phyloP scores from a whole-genome alignment of 2,113 vertebrate species.

The Motacilla alba region DNA sequence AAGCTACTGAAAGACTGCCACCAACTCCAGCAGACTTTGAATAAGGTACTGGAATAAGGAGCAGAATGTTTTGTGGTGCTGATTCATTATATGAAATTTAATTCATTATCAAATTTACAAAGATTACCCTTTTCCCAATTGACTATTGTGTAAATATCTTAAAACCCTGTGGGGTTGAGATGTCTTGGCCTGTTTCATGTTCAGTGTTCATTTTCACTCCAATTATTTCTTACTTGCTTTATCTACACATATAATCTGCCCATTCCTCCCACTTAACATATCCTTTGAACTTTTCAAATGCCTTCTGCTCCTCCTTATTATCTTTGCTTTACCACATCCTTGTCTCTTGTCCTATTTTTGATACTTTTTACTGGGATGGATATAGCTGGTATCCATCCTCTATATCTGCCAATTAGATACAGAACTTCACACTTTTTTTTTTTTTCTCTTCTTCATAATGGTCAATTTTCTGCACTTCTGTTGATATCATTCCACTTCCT shows the following conservation, averaged over 20 bases:
- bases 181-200: conserved; percentile 42
- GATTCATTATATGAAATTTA: background rate
- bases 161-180: conserved; percentile 6
- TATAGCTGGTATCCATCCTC: conserved; percentile 19
- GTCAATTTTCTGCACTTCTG: conserved; percentile 42
- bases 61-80: background rate
- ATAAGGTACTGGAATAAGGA: background rate
- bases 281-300: conserved; percentile 61
- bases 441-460: background rate
- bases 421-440: conserved; percentile 14
- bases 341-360: conserved; percentile 29
- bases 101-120: background rate
- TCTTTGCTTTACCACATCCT: conserved; percentile 28
- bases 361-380: conserved; percentile 25
- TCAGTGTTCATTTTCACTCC: conserved; percentile 35
- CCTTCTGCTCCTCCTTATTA: conserved; percentile 38
- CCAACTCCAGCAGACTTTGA: background rate
- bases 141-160: conserved; percentile 54
- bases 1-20: background rate
- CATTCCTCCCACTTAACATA: conserved; percentile 43
- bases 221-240: conserved; percentile 55
- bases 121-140: background rate
- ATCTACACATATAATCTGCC: conserved; percentile 31
- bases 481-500: conserved; percentile 51
- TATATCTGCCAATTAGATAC: conserved; percentile 60